Percentiles rank a stretch among this genome's conserved stretches.
Evolutionary conservation across 37 sponge, comb jelly and placozoan genomes (phyloP).

Genomic region (Haliclona indistincta): DNA sequence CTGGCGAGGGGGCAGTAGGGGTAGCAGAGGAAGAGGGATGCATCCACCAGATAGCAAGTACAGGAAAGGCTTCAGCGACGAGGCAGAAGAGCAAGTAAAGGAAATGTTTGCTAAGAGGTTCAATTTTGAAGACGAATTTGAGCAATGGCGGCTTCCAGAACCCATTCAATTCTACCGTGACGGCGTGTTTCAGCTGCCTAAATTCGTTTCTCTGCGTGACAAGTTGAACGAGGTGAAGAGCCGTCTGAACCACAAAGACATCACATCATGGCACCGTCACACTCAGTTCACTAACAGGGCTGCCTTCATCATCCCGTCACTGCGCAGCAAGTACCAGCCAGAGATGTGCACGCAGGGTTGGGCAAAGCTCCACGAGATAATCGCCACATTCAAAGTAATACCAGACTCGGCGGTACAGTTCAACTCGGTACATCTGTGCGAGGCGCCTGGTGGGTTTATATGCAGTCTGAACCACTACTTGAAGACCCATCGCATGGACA

Average conservation of each 20-base stretch:
- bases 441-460: slow-evolving; percentile 90
- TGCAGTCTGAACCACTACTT: slow-evolving; percentile 92
- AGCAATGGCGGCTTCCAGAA: slow-evolving; percentile 50
- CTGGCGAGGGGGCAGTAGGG: background rate
- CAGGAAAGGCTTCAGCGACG: slow-evolving; percentile 66
- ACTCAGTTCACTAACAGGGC: slow-evolving; percentile 82
- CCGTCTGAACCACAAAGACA: slow-evolving; percentile 75
- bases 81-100: slow-evolving; percentile 69
- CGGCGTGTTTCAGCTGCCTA: slow-evolving; percentile 30
- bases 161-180: slow-evolving; percentile 34
- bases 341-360: slow-evolving; percentile 94
- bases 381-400: background rate
- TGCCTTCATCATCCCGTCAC: slow-evolving; percentile 47
- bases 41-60: slow-evolving; percentile 1
- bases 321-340: slow-evolving; percentile 66
- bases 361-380: slow-evolving; percentile 69
- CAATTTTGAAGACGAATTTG: slow-evolving; percentile 46
- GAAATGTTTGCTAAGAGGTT: slow-evolving; percentile 57
- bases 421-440: slow-evolving; percentile 91
- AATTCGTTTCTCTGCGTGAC: slow-evolving; percentile 51
- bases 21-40: background rate
- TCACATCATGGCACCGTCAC: slow-evolving; percentile 84
- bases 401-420: slow-evolving; percentile 19
- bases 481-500: slow-evolving; percentile 66
- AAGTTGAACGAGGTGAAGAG: slow-evolving; percentile 61